These are phyloP conservation scores for Chrysemys picta DNA, from an alignment of 2,113 vertebrate species.

Conservation along the genomic window DNA sequence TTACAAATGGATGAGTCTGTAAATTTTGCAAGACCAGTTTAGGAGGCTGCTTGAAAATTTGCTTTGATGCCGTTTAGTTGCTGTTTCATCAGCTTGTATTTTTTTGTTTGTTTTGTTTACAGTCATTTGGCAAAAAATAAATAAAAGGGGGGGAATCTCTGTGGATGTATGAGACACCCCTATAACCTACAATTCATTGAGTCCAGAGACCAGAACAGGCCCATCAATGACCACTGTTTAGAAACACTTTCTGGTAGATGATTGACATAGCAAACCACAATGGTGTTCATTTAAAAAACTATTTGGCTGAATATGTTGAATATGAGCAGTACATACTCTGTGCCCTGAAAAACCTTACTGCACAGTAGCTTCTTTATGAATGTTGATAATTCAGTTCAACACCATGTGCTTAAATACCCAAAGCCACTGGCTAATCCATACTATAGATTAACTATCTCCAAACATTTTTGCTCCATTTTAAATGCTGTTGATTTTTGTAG, in stretches of 20 bases:
- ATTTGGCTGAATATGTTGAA: background rate
- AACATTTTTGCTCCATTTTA: background rate
- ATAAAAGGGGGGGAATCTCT: background rate
- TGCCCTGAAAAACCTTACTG: background rate
- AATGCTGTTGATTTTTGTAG: background rate
- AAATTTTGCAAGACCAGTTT: background rate
- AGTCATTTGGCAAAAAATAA: background rate
- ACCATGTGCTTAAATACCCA: background rate
- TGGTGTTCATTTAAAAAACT: constrained; percentile 41
- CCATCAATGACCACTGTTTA: constrained; percentile 19
- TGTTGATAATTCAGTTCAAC: background rate
- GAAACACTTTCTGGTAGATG: constrained; percentile 52
- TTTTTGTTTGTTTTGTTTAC: background rate
- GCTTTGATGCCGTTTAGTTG: constrained; percentile 6
- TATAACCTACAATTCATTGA: constrained; percentile 27
- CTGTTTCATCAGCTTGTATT: constrained; percentile 36
- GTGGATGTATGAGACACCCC: background rate
- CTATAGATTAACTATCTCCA: background rate
- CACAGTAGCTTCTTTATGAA: constrained; percentile 4
- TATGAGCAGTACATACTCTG: constrained; percentile 9
- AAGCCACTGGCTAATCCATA: background rate
- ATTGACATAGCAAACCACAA: constrained; percentile 23
- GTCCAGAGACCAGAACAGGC: constrained; percentile 27
- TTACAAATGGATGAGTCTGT: constrained; percentile 40
- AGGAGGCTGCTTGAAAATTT: constrained; percentile 45